Percentiles rank a stretch among this genome's conserved stretches.
phyloP scores from a whole-genome alignment of 2,888 invertebrate species.

The Helobdella robusta region DNA sequence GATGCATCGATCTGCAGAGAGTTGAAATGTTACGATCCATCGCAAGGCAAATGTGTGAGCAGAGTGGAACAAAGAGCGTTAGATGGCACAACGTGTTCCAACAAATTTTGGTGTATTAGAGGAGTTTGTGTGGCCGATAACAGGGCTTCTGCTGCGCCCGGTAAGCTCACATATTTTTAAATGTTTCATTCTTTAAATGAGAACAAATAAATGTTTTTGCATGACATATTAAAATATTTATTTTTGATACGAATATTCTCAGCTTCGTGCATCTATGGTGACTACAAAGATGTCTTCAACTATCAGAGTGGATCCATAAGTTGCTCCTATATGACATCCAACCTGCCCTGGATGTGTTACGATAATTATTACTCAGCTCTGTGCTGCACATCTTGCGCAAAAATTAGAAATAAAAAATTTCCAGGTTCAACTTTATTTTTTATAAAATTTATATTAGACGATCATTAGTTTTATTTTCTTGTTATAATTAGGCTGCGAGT shows the following conservation, averaged over 20 bases:
- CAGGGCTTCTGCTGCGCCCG: slow-evolving; percentile 15
- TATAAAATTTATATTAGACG: neutral
- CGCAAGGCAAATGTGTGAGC: slow-evolving; percentile 30
- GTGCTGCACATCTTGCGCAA: slow-evolving; percentile 22
- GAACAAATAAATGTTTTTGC: too few relatives aligned
- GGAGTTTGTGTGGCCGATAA: slow-evolving; percentile 11
- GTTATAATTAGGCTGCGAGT: slow-evolving; percentile 18
- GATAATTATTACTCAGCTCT: slow-evolving; percentile 10
- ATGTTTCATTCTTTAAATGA: too few relatives aligned
- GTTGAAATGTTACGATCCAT: slow-evolving; percentile 11
- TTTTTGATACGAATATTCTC: too few relatives aligned
- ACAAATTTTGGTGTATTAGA: slow-evolving; percentile 34
- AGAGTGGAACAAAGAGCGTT: slow-evolving; percentile 37
- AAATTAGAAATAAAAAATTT: neutral
- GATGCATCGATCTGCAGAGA: slow-evolving; percentile 22
- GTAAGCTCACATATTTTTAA: too few relatives aligned
- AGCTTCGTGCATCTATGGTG: slow-evolving; percentile 26
- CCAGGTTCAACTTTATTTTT: slow-evolving; percentile 7
- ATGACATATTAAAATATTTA: too few relatives aligned
- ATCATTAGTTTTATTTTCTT: neutral
- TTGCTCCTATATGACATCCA: slow-evolving; percentile 7
- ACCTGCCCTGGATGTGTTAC: slow-evolving; percentile 16
- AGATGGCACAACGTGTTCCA: slow-evolving; percentile 39
- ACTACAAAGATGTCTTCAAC: slow-evolving; percentile 8
- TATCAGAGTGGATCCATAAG: neutral